Conservation (phyloP, 37 sponge, comb jelly and placozoan genomes). For the Chondrilla cf. caribensis region DNA sequence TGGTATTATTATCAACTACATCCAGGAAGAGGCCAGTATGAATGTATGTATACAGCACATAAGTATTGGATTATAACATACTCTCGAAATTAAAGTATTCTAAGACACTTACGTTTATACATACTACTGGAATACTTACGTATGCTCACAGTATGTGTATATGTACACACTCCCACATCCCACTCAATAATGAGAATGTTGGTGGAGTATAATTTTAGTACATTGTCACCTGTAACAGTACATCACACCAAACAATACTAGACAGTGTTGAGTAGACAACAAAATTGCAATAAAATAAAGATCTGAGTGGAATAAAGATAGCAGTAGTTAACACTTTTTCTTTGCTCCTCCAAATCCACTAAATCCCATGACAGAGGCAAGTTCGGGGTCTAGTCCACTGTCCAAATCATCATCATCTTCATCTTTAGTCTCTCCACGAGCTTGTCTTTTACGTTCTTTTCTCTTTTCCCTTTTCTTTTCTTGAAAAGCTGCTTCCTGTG, state of each 20-base stretch:
- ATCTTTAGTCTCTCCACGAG: slow-evolving; percentile 38
- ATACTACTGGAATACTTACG: background rate
- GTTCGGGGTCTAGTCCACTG: slow-evolving; percentile 79
- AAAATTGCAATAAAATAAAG: no score
- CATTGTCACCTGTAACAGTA: no score
- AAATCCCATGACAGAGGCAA: slow-evolving; percentile 97
- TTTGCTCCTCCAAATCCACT: slow-evolving; percentile 86
- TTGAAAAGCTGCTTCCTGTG: slow-evolving; percentile 75
- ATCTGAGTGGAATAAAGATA: no score
- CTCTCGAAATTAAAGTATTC: background rate
- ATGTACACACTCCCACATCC: no score
- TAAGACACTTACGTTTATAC: background rate
- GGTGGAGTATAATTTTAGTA: no score
- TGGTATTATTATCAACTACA: background rate
- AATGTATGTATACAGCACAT: background rate
- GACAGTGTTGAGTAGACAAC: no score
- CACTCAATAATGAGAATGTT: no score
- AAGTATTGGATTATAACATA: background rate
- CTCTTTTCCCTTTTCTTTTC: slow-evolving; percentile 67
- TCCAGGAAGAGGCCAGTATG: no score
- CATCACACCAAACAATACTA: no score
- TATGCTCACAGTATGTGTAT: background rate
- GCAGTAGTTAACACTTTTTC: slow-evolving; percentile 46
- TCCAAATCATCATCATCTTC: slow-evolving; percentile 59
- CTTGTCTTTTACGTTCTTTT: slow-evolving; percentile 44